Evolutionary conservation across 2,888 invertebrate species (phyloP).

Genomic region (Cinara cedri): DNA sequence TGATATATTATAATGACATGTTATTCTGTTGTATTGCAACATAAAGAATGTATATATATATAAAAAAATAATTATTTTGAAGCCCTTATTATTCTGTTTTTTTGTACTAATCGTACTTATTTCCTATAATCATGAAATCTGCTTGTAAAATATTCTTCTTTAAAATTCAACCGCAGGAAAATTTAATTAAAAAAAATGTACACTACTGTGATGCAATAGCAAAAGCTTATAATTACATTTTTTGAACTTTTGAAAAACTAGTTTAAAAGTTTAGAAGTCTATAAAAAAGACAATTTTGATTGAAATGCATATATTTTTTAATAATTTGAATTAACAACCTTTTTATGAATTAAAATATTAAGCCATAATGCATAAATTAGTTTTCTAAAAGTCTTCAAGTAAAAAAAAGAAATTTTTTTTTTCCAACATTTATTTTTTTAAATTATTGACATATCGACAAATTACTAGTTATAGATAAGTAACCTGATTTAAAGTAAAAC

Average conservation of each 20-base stretch:
- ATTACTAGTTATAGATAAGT: slow-evolving; percentile 10
- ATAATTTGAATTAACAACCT: neutral
- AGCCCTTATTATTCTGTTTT: too few species aligned
- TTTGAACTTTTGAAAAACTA: slow-evolving; percentile 16
- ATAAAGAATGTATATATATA: too few species aligned
- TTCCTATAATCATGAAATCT: too few species aligned
- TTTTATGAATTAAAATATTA: slow-evolving; percentile 8
- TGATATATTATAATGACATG: too few species aligned
- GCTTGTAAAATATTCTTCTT: too few species aligned
- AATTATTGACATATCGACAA: slow-evolving; percentile 26
- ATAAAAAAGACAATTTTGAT: slow-evolving; percentile 8
- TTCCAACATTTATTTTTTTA: slow-evolving; percentile 24
- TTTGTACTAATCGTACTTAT: too few species aligned
- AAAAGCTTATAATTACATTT: slow-evolving; percentile 31
- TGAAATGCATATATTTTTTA: slow-evolving; percentile 2
- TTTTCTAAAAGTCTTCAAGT: slow-evolving; percentile 7
- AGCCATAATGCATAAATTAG: slow-evolving; percentile 9
- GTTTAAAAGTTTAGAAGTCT: slow-evolving; percentile 19
- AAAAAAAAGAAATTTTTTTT: slow-evolving; percentile 16
- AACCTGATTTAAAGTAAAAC: neutral
- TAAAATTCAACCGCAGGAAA: too few species aligned
- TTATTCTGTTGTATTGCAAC: too few species aligned
- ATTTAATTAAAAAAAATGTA: too few species aligned
- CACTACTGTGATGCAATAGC: slow-evolving; percentile 8
- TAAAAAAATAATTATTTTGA: too few species aligned